Base-by-base conservation (phyloP, 2,113 vertebrate species). In the Phycodurus eques region DNA sequence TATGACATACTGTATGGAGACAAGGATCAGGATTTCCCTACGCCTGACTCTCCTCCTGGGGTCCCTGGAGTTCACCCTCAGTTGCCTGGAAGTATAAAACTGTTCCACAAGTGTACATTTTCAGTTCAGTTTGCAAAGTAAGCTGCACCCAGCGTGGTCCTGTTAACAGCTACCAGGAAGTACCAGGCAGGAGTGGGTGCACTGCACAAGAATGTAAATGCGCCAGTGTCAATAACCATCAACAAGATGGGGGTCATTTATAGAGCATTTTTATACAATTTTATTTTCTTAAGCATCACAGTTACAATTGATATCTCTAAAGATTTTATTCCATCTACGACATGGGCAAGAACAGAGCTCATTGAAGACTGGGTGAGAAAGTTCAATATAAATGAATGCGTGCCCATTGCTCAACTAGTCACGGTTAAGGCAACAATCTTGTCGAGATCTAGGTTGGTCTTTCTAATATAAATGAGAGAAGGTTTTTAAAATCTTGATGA, bases 131-230 rank as follows among this genome's bases (percentile, higher is more conserved):
- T 14, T 61, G 31, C 7, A 35, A 35, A 61, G 59, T 61, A 5
- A 33, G 31, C 31, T 35, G 59, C 59, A 59, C 22, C 56, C 11
- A 31, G 56, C 27, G 56, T 61, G 59, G 20, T 19, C 62, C 20
- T 64, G 62, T n/a, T 64, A 20, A 64, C 62, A 43, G 39, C 35
- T 64, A 64, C 39, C 62, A 64, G 62, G 20, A 64, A 43, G 19
- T 44, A 64, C 62, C 62, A 64, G 62, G 39, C 39, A 5, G 59
- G 33, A 17, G 15, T 61, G 59, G 15, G 59, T 61, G 59, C 31
- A 35, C 31, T 35, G 62, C 39, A 43, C 39, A 64, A 43, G 59
- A 65, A 65, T 46, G 63, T 27, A 44, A 44, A 63, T 19, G 19
- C 3, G 42, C 12, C 62, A 44, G n/a, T 65, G 20, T 46, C 61